Conservation (phyloP, 2,888 invertebrate species). For the Drosophila melanocephala region DNA sequence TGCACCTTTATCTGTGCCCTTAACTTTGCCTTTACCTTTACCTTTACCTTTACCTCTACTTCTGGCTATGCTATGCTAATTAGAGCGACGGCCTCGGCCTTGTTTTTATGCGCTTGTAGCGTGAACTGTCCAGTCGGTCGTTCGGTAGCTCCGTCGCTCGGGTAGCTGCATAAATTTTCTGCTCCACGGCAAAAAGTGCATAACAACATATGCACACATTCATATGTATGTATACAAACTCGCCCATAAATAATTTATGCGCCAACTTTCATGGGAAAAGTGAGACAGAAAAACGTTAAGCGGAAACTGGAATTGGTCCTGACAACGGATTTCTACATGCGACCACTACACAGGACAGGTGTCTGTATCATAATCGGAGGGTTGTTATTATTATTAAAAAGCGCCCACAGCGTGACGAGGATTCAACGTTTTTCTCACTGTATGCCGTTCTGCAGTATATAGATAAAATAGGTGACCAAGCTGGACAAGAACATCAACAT, state of each 20-base stretch:
- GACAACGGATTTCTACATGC: conserved; percentile 63
- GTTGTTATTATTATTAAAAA: conserved; percentile 34
- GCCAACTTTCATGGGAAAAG: conserved; percentile 74
- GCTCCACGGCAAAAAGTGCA: conserved; percentile 59
- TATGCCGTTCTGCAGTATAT: conserved; percentile 54
- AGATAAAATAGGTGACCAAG: conserved; percentile 69
- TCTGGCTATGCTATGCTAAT: conserved; percentile 74
- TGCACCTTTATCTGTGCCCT: conserved; percentile 46
- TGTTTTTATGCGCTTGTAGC: conserved; percentile 78
- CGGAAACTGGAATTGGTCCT: conserved; percentile 68
- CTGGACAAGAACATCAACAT: conserved; percentile 65
- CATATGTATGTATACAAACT: conserved; percentile 6
- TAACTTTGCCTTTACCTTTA: conserved; percentile 23
- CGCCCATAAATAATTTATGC: conserved; percentile 66
- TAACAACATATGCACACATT: conserved; percentile 3
- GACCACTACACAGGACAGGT: conserved; percentile 62
- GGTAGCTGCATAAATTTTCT: conserved; percentile 75
- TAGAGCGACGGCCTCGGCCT: conserved; percentile 79
- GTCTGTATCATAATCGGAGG: conserved; percentile 37
- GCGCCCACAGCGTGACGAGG: conserved; percentile 60
- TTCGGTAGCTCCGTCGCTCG: conserved; percentile 33
- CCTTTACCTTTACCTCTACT: conserved; percentile 25
- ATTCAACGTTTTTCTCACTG: conserved; percentile 44
- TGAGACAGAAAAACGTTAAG: conserved; percentile 69
- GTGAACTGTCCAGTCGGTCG: conserved; percentile 59